phyloP scores from a whole-genome alignment of 1,140 invertebrate species.

The Anastrepha obliqua region DNA sequence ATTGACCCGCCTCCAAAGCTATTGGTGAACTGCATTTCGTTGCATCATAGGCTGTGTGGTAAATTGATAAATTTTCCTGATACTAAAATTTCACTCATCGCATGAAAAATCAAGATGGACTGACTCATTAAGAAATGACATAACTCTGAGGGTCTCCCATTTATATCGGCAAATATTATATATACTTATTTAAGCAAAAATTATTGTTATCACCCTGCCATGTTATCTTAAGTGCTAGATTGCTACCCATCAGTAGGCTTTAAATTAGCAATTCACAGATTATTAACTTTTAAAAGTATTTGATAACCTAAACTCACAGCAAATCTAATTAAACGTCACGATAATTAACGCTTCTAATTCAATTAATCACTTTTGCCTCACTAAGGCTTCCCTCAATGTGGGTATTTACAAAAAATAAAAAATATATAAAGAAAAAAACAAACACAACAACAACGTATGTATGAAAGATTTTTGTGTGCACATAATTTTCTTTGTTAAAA shows the following conservation, averaged over 20 bases:
- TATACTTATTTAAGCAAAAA: too few relatives aligned
- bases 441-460: background rate
- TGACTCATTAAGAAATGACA: too few relatives aligned
- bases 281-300: constrained; percentile 1
- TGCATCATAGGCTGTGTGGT: too few relatives aligned
- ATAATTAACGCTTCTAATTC: constrained; percentile 24
- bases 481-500: constrained; percentile 47
- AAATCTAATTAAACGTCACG: constrained; percentile 4
- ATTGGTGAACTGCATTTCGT: too few relatives aligned
- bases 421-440: background rate
- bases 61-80: too few relatives aligned
- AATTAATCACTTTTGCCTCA: constrained; percentile 34
- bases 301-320: background rate
- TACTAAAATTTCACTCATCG: too few relatives aligned
- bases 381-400: background rate
- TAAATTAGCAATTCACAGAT: background rate
- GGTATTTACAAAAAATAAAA: background rate
- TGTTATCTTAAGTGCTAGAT: background rate
- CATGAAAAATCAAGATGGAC: too few relatives aligned
- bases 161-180: too few relatives aligned
- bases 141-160: too few relatives aligned
- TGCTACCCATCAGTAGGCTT: background rate
- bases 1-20: too few relatives aligned
- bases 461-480: background rate
- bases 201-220: too few relatives aligned